A percentile compares a stretch with the other conserved stretches of the same genome.
phyloP scores from a whole-genome alignment of 1,140 invertebrate species.

The Neotoxoptera formosana region DNA sequence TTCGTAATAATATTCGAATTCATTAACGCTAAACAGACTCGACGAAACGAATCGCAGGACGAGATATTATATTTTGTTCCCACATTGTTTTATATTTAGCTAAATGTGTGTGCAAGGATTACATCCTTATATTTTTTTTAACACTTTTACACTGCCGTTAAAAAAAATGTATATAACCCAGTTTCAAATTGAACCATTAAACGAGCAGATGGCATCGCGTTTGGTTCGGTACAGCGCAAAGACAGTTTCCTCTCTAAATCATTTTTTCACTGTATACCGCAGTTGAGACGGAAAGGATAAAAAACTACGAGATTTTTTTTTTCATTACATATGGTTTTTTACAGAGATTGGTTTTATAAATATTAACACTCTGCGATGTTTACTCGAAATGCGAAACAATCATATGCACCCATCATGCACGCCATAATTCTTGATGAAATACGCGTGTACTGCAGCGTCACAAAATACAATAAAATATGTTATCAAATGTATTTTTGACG shows the following conservation, averaged over 20 bases:
- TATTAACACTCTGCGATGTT: neutral
- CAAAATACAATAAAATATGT: neutral
- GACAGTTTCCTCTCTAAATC: constrained; percentile 53
- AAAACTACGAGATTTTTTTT: neutral
- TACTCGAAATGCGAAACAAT: neutral
- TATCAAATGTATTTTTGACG: neutral
- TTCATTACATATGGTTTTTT: constrained; percentile 10
- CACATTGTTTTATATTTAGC: constrained; percentile 50
- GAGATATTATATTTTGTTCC: neutral
- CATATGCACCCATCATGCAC: neutral
- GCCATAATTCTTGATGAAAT: neutral
- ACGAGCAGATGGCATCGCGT: constrained; percentile 51
- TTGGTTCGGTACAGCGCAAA: constrained; percentile 18
- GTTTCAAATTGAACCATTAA: constrained; percentile 52
- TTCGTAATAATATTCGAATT: neutral
- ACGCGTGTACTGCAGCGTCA: neutral
- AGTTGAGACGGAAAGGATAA: neutral
- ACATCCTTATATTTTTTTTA: constrained; percentile 42
- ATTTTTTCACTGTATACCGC: constrained; percentile 15
- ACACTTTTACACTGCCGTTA: constrained; percentile 18
- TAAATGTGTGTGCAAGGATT: constrained; percentile 17
- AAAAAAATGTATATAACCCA: constrained; percentile 32
- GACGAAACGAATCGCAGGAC: neutral
- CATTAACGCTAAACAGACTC: neutral
- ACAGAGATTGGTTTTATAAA: neutral